Percentiles rank a stretch among this genome's conserved stretches.
Evolutionary conservation across 2,113 vertebrate genomes (phyloP).

Genomic region (Hystrix cristata): DNA sequence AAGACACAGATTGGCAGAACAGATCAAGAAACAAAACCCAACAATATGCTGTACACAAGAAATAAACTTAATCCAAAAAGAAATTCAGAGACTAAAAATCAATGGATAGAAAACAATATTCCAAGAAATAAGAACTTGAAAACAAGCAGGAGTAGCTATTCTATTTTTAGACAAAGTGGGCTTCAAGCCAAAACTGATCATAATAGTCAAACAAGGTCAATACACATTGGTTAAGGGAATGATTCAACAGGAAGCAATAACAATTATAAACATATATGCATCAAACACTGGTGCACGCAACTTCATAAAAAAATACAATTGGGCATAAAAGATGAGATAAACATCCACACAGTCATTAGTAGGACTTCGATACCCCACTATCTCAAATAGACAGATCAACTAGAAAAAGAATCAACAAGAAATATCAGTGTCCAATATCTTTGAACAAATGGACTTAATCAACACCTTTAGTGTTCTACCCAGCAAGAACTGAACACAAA

Average conservation of each 20-base stretch:
- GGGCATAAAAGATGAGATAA: background rate
- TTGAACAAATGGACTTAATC: background rate
- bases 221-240: background rate
- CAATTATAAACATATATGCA: background rate
- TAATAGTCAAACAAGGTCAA: no score
- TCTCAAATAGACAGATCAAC: background rate
- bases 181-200: background rate
- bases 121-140: background rate
- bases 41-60: background rate
- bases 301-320: background rate
- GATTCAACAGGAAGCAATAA: background rate
- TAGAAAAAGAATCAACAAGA: background rate
- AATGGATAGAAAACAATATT: background rate
- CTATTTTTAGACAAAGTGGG: background rate
- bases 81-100: background rate
- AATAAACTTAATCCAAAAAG: background rate
- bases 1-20: background rate
- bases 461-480: background rate
- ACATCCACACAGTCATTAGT: background rate
- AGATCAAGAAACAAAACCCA: background rate
- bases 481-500: background rate
- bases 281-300: background rate
- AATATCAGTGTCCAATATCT: background rate
- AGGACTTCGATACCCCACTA: background rate
- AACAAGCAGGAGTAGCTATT: background rate